Evolutionary conservation across 2,888 invertebrate genomes (phyloP).

Genomic region (Pterostichus niger): DNA sequence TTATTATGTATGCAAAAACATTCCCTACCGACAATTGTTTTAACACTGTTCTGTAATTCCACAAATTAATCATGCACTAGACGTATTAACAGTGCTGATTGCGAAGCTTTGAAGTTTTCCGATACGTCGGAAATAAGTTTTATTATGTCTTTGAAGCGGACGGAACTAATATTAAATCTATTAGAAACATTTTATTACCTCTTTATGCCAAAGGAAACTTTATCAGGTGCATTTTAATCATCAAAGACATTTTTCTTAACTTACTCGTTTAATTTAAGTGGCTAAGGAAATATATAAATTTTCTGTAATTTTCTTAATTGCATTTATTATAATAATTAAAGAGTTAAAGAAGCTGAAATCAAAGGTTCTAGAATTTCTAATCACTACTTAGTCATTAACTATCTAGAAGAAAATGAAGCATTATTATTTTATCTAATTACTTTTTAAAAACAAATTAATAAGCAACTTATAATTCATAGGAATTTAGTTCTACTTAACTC

Average conservation of each 20-base stretch:
- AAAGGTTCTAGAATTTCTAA: too few relatives aligned
- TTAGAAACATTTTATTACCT: background rate
- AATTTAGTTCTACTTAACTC: too few relatives aligned
- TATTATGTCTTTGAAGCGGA: background rate
- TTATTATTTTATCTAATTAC: too few relatives aligned
- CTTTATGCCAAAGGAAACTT: background rate
- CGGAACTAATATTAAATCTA: constrained; percentile 18
- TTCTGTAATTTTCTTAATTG: too few relatives aligned
- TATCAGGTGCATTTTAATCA: background rate
- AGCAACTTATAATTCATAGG: too few relatives aligned
- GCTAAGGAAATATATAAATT: too few relatives aligned
- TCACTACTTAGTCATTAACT: too few relatives aligned
- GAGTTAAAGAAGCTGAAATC: too few relatives aligned
- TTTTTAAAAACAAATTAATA: too few relatives aligned
- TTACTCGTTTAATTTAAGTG: too few relatives aligned
- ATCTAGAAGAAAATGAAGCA: too few relatives aligned
- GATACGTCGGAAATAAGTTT: constrained; percentile 24
- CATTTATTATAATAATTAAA: too few relatives aligned
- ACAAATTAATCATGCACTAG: constrained; percentile 32
- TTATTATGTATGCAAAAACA: constrained; percentile 37
- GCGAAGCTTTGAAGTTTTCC: constrained; percentile 32
- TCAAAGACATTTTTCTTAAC: background rate
- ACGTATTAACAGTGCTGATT: background rate
- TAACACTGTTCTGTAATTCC: constrained; percentile 28
- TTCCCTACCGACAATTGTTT: constrained; percentile 30